These are phyloP conservation scores for Chrysolina oricalcia DNA, from an alignment of 2,888 invertebrate genomes.

Conservation along the genomic window DNA sequence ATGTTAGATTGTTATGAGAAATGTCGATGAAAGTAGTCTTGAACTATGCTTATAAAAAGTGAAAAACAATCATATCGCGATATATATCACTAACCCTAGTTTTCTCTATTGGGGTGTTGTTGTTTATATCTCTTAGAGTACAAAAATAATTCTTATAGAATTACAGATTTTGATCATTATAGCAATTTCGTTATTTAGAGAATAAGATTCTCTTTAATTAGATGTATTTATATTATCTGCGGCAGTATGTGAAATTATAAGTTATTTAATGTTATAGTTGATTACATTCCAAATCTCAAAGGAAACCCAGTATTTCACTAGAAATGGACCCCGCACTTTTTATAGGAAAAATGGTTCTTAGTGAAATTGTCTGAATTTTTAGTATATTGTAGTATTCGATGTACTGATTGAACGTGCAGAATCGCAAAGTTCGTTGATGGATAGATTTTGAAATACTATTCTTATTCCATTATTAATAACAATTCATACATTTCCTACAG, in stretches of 20 bases:
- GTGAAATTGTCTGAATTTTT: too few relatives aligned
- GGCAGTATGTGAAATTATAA: background rate
- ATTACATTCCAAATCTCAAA: constrained; percentile 3
- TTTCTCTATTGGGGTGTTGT: constrained; percentile 60
- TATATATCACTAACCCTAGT: constrained; percentile 63
- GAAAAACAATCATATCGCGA: constrained; percentile 69
- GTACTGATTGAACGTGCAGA: too few relatives aligned
- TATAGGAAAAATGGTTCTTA: too few relatives aligned
- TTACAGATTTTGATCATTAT: constrained; percentile 56
- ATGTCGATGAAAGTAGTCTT: constrained; percentile 64
- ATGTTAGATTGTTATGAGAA: constrained; percentile 60
- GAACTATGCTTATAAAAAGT: constrained; percentile 64
- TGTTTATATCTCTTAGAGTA: constrained; percentile 68
- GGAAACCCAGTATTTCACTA: background rate
- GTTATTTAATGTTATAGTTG: constrained; percentile 12
- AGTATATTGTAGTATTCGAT: too few relatives aligned
- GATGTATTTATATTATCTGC: constrained; percentile 26
- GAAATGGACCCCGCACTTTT: background rate
- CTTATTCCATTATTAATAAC: too few relatives aligned
- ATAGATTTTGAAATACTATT: too few relatives aligned
- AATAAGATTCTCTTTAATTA: constrained; percentile 57
- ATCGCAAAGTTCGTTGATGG: too few relatives aligned
- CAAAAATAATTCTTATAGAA: constrained; percentile 66
- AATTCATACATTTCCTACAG: too few relatives aligned
- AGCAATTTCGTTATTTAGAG: constrained; percentile 54